Evolutionary conservation across 2,113 vertebrate species (phyloP).

Genomic region (Lophura nycthemera): DNA sequence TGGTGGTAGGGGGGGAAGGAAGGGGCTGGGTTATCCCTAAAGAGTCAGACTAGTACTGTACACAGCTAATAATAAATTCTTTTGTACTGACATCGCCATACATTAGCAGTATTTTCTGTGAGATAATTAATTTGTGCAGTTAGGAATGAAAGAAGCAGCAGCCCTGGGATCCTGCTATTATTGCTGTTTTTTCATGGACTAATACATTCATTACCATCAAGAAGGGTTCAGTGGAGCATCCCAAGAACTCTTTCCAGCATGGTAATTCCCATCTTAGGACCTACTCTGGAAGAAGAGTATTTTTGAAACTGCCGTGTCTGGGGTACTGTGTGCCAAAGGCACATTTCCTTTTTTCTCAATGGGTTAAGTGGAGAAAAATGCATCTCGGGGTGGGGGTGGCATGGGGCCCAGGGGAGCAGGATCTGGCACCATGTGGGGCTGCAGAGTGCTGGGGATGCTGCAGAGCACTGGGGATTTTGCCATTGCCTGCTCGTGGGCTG

Average conservation of each 20-base stretch:
- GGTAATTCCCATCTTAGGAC: neutral
- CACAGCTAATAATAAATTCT: constrained; percentile 22
- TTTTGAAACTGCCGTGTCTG: neutral
- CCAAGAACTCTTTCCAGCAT: neutral
- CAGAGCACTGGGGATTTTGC: neutral
- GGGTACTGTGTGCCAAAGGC: neutral
- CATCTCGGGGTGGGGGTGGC: neutral
- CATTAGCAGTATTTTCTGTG: neutral
- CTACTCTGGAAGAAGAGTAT: neutral
- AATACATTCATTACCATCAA: neutral
- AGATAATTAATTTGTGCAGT: neutral
- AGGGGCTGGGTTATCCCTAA: neutral
- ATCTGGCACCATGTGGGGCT: neutral
- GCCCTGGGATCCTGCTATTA: neutral
- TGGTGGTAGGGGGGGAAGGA: neutral
- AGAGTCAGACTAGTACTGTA: neutral
- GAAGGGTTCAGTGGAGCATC: neutral
- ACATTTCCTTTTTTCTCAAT: neutral
- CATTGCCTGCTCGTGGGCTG: neutral
- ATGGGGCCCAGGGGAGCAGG: accelerated
- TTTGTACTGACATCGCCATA: constrained; percentile 9
- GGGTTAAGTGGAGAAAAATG: neutral
- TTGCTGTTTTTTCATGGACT: neutral
- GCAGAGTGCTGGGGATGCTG: neutral
- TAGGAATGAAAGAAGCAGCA: constrained; percentile 3